Evolutionary conservation across 2,888 invertebrate species (phyloP).

Genomic region (Sinhomidia bicolor): DNA sequence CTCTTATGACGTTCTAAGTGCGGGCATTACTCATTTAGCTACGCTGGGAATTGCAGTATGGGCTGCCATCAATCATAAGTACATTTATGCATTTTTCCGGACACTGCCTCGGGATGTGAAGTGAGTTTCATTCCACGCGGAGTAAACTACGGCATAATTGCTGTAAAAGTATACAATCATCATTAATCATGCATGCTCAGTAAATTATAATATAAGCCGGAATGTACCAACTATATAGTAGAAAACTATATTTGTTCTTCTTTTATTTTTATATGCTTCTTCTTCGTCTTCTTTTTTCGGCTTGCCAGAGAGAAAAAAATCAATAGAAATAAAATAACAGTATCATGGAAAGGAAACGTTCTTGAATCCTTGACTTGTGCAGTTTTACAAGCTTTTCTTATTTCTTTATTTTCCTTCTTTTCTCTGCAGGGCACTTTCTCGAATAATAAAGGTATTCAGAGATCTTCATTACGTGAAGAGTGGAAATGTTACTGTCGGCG

Average conservation of each 20-base stretch:
- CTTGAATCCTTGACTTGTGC: neutral
- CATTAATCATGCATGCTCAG: neutral
- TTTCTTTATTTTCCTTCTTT: neutral
- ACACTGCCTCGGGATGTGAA: conserved; percentile 66
- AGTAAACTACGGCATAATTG: conserved; percentile 5
- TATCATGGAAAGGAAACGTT: neutral
- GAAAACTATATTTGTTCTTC: no score
- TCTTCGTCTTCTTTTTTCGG: neutral
- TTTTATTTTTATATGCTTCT: no score
- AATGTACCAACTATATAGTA: neutral
- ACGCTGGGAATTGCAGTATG: conserved; percentile 59
- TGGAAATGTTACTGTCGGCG: conserved; percentile 10
- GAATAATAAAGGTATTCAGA: conserved; percentile 18
- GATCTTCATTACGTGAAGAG: conserved; percentile 18
- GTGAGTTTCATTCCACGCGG: conserved; percentile 54
- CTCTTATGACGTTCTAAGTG: neutral
- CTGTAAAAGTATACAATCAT: neutral
- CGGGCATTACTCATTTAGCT: conserved; percentile 42
- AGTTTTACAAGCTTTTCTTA: neutral
- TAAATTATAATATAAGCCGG: neutral
- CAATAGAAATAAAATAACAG: neutral
- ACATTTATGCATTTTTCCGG: conserved; percentile 67
- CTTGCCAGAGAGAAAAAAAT: neutral
- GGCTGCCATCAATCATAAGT: conserved; percentile 55
- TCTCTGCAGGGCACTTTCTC: conserved; percentile 6